A percentile compares a stretch with the other conserved stretches of the same genome.
These are phyloP conservation scores for Platycercus adscitus DNA, from an alignment of 2,113 vertebrate species.

Conservation along the genomic window DNA sequence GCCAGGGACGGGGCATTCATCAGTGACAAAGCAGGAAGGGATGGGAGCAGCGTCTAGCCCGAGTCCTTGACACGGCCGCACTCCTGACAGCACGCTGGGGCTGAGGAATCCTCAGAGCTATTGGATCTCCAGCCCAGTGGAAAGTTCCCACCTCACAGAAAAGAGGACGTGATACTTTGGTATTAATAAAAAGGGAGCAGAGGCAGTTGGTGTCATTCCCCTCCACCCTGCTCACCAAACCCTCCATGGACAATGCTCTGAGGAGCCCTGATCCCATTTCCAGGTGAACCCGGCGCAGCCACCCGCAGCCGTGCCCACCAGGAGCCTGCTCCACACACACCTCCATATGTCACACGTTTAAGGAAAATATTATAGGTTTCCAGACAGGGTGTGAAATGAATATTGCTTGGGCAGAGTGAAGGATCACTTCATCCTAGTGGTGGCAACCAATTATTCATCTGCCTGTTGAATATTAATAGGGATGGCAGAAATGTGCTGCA, in stretches of 20 bases:
- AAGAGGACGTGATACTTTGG: neutral
- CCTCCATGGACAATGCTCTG: neutral
- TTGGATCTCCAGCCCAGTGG: neutral
- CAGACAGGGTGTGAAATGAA: slow-evolving; percentile 64
- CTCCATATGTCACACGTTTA: neutral
- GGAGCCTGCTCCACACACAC: neutral
- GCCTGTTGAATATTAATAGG: slow-evolving; percentile 67
- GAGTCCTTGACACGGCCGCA: neutral
- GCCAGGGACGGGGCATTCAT: neutral
- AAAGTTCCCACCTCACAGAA: neutral
- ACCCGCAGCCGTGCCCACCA: neutral
- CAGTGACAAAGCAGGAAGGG: neutral
- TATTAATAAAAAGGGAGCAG: neutral
- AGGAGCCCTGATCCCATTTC: neutral
- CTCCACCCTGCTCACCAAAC: neutral
- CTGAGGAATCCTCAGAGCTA: fast-evolving
- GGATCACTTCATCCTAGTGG: slow-evolving; percentile 52
- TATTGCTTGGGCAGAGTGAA: slow-evolving; percentile 57
- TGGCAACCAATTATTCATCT: slow-evolving; percentile 72
- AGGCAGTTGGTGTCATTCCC: neutral
- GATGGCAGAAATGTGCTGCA: slow-evolving; percentile 34
- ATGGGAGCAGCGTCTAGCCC: neutral
- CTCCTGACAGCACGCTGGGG: neutral
- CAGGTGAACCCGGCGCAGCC: neutral
- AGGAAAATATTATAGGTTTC: slow-evolving; percentile 49